Conservation (phyloP, 2,797 vertebrate genomes). For the Karalla daura region DNA sequence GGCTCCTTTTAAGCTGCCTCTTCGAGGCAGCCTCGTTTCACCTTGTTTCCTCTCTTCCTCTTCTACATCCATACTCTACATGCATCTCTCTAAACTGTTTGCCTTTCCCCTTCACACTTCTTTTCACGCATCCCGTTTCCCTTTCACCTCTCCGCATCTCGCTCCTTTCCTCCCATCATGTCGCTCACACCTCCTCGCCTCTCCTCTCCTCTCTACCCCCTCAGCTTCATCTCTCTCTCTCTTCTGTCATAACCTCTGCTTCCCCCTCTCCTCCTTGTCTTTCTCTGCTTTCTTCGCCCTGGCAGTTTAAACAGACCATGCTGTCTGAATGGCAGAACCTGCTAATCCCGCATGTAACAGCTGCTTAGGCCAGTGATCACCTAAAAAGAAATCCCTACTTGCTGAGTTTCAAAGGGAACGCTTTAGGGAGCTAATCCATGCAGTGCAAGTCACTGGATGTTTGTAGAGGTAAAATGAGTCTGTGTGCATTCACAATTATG, state of each 20-base stretch:
- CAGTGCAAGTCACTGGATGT: slow-evolving; percentile 63
- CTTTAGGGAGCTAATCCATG: slow-evolving; percentile 72
- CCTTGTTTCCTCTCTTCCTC: neutral
- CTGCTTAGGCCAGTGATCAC: slow-evolving; percentile 75
- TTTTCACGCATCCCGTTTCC: slow-evolving; percentile 50
- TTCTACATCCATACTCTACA: neutral
- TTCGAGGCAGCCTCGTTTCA: slow-evolving; percentile 12
- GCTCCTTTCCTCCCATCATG: slow-evolving; percentile 36
- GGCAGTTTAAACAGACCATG: slow-evolving; percentile 68
- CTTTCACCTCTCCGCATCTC: slow-evolving; percentile 37
- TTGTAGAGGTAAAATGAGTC: slow-evolving; percentile 64
- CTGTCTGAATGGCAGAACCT: slow-evolving; percentile 71
- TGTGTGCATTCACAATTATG: slow-evolving; percentile 49
- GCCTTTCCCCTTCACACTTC: slow-evolving; percentile 44
- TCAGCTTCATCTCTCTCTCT: slow-evolving; percentile 31
- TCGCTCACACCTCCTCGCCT: slow-evolving; percentile 38
- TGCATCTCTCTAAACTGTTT: slow-evolving; percentile 5
- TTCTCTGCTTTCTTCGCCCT: slow-evolving; percentile 35
- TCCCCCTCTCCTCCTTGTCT: slow-evolving; percentile 28
- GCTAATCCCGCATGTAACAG: slow-evolving; percentile 78
- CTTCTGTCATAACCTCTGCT: slow-evolving; percentile 36
- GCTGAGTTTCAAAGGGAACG: slow-evolving; percentile 69
- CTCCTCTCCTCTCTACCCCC: slow-evolving; percentile 26
- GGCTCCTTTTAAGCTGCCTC: slow-evolving; percentile 47
- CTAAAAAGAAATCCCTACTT: slow-evolving; percentile 72